These are phyloP conservation scores for Excalfactoria chinensis DNA, from an alignment of 2,113 vertebrate species.

Conservation along the genomic window DNA sequence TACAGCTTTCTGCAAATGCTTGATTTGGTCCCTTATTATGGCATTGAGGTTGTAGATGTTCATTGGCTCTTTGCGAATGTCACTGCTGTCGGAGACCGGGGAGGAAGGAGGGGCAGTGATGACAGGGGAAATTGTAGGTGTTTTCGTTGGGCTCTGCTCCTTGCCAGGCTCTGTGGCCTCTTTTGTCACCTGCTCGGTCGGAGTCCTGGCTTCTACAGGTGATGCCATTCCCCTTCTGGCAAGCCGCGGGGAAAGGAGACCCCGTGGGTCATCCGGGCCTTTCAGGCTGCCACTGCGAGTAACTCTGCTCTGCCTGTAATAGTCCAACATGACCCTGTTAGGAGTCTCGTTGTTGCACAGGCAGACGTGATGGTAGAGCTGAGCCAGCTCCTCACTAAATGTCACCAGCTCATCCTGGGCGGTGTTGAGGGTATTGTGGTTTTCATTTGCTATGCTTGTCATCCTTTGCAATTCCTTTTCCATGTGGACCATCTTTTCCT, in stretches of 20 bases:
- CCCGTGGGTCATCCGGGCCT: conserved; percentile 90
- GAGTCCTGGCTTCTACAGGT: conserved; percentile 78
- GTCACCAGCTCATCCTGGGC: conserved; percentile 97
- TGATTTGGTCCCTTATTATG: conserved; percentile 98
- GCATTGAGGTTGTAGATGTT: conserved; percentile 98
- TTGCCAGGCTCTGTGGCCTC: conserved; percentile 78
- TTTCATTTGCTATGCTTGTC: conserved; percentile 84
- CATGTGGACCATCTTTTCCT: conserved; percentile 85
- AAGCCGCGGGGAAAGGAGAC: conserved; percentile 90
- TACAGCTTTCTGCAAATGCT: conserved; percentile 96
- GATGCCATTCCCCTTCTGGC: conserved; percentile 86
- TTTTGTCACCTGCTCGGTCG: conserved; percentile 85
- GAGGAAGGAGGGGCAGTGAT: conserved; percentile 88
- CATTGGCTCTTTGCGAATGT: conserved; percentile 97
- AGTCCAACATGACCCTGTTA: conserved; percentile 98
- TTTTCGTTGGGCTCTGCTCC: conserved; percentile 86
- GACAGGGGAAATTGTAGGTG: conserved; percentile 82
- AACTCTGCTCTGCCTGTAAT: conserved; percentile 93
- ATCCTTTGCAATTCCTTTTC: conserved; percentile 90
- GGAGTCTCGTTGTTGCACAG: conserved; percentile 98
- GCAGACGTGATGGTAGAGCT: conserved; percentile 98
- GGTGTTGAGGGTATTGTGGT: conserved; percentile 89
- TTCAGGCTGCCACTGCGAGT: conserved; percentile 93
- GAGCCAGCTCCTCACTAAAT: conserved; percentile 95
- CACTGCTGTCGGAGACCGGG: conserved; percentile 84